Percentiles rank a stretch among this genome's conserved stretches.
phyloP scores from a whole-genome alignment of 2,888 invertebrate species.

The Nymphalis c-album region DNA sequence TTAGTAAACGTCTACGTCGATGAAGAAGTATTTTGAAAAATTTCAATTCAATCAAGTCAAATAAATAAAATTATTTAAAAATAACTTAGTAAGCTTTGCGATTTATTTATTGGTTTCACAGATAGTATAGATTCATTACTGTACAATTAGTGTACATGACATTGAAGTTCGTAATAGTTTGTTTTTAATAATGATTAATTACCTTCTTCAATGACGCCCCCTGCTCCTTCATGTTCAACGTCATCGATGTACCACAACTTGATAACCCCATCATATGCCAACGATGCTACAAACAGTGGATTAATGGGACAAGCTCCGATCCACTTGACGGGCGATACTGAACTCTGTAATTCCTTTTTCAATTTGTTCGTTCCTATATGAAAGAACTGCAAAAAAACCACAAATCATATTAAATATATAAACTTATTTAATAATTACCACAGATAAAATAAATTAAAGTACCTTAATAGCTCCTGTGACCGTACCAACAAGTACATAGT shows the following conservation, averaged over 20 bases:
- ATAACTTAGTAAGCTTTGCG: too few species aligned
- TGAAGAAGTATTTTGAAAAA: too few species aligned
- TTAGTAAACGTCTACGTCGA: too few species aligned
- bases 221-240: constrained; percentile 52
- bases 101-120: too few species aligned
- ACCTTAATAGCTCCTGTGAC: constrained; percentile 69
- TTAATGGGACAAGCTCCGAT: constrained; percentile 76
- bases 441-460: constrained; percentile 21
- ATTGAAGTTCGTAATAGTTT: too few species aligned
- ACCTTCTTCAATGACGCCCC: constrained; percentile 71
- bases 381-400: constrained; percentile 75
- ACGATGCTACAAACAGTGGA: constrained; percentile 80
- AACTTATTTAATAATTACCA: not conserved
- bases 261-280: constrained; percentile 80
- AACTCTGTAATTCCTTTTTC: constrained; percentile 73
- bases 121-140: too few species aligned
- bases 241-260: constrained; percentile 82
- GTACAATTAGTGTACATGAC: too few species aligned
- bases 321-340: constrained; percentile 69
- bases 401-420: not conserved
- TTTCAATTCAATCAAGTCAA: too few species aligned
- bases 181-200: constrained; percentile 1
- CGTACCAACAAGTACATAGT: constrained; percentile 71
- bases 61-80: too few species aligned
- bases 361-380: constrained; percentile 80